Percentiles rank a stretch among this genome's conserved stretches.
These are phyloP conservation scores for Aselliscus stoliczkanus DNA, from an alignment of 2,797 vertebrate genomes.

Conservation along the genomic window DNA sequence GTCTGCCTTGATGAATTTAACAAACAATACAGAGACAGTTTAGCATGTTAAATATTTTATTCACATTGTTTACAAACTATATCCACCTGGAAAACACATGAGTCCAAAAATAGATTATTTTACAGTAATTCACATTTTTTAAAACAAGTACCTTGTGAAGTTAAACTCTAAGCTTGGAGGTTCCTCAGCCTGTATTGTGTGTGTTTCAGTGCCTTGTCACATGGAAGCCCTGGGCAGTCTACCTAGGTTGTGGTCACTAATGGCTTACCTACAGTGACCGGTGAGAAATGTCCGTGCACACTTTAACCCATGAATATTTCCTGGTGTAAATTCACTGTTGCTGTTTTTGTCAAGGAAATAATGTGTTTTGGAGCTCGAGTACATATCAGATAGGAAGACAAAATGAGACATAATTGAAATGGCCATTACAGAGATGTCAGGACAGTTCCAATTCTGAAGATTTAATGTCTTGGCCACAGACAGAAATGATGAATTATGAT, in stretches of 20 bases:
- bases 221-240: neutral
- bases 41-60: conserved; percentile 75
- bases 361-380: neutral
- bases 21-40: neutral
- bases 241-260: neutral
- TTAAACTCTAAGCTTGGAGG: neutral
- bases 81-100: conserved; percentile 61
- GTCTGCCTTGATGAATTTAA: neutral
- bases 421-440: neutral
- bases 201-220: neutral
- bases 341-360: conserved; percentile 31
- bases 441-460: neutral
- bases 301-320: neutral
- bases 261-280: neutral
- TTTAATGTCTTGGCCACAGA: neutral
- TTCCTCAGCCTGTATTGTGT: neutral
- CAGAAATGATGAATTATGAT: neutral
- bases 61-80: conserved; percentile 73
- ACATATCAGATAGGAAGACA: neutral
- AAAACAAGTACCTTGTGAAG: conserved; percentile 24
- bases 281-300: conserved; percentile 19
- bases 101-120: conserved; percentile 68
- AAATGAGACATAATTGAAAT: neutral
- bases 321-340: neutral
- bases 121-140: conserved; percentile 70